Evolutionary conservation across 1,140 invertebrate species (phyloP), one percentile per base, ranked within the genome.

Genomic region (Achroia grisella): DNA sequence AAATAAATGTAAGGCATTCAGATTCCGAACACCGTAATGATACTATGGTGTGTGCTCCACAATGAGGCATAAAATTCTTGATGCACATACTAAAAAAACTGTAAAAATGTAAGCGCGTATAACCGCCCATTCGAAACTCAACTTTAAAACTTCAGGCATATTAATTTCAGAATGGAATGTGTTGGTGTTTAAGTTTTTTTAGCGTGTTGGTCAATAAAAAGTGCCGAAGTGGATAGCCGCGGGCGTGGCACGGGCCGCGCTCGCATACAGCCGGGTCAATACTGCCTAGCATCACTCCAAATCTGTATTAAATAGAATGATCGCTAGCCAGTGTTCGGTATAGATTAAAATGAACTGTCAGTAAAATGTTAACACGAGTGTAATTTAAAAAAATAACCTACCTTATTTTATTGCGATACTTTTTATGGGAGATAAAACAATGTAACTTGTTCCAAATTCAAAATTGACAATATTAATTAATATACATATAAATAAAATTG

Each of bases 171-270:
- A 41, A 37, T 42, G 28, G 13, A 39, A 49, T 34, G 32, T 42
- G 17, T 37, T 15, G 14, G n/a, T 37, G 9, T 37, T 37, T 15
- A 37, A 35, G 17, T 8, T 40, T 46, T 58, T 56, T 57, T 64
- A 12, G 35, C 17, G n/a, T 65, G 49, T 33, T 39, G 32, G 47
- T 28, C 35, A 52, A 52, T 52, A 50, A 62, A 63, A 59, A 61
- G 63, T 62, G 58, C 46, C 55, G 53, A 57, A 37, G 34, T 42
- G 47, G 31, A 36, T 44, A 44, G 75, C 75, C 72, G 41, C 62
- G 43, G 75, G 75, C 71, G 43, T 79, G 75, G 75, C 75, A 79
- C 75, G 75, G 63, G 75, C 75, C 62, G 57, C 4, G 8, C n/a
- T 15, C 12, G 35, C 35, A 37, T 37, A 37, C 35, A 17, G 35